These are phyloP conservation scores for Trileptium ribeirensis DNA, from an alignment of 2,888 invertebrate genomes.

Conservation along the genomic window DNA sequence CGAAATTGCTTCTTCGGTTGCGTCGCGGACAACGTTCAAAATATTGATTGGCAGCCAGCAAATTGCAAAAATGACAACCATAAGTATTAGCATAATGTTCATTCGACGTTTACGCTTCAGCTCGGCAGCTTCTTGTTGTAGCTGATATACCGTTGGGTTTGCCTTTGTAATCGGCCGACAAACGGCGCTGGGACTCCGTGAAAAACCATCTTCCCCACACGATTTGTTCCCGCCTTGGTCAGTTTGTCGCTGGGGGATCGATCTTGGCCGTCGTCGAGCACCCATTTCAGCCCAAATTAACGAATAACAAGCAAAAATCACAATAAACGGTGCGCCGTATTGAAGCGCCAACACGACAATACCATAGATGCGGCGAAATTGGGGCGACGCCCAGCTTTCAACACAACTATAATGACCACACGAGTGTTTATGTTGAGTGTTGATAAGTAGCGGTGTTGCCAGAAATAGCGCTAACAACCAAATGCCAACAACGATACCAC, in stretches of 20 bases:
- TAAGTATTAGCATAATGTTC: constrained; percentile 91
- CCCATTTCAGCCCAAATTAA: constrained; percentile 86
- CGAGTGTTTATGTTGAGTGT: constrained; percentile 57
- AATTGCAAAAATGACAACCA: constrained; percentile 89
- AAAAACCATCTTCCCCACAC: neutral
- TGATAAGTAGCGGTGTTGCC: constrained; percentile 81
- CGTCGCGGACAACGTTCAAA: constrained; percentile 65
- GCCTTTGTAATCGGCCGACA: neutral
- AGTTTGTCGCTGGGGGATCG: too few relatives aligned
- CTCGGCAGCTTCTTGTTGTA: constrained; percentile 67
- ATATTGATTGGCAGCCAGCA: constrained; percentile 77
- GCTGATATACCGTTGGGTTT: neutral
- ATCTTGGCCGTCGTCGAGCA: constrained; percentile 50
- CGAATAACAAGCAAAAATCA: constrained; percentile 91
- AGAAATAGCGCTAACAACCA: constrained; percentile 81
- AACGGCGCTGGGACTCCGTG: neutral
- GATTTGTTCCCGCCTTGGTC: neutral
- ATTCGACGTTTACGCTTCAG: constrained; percentile 79
- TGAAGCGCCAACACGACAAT: constrained; percentile 79
- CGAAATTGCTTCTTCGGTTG: too few relatives aligned
- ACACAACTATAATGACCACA: constrained; percentile 58
- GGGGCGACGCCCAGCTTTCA: constrained; percentile 75
- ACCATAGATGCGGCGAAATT: constrained; percentile 69
- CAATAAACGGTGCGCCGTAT: constrained; percentile 83
- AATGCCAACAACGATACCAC: constrained; percentile 74